Evolutionary conservation across 2,113 vertebrate species (phyloP), one percentile per base, ranked within the genome.

Genomic region (Neotoma lepida): DNA sequence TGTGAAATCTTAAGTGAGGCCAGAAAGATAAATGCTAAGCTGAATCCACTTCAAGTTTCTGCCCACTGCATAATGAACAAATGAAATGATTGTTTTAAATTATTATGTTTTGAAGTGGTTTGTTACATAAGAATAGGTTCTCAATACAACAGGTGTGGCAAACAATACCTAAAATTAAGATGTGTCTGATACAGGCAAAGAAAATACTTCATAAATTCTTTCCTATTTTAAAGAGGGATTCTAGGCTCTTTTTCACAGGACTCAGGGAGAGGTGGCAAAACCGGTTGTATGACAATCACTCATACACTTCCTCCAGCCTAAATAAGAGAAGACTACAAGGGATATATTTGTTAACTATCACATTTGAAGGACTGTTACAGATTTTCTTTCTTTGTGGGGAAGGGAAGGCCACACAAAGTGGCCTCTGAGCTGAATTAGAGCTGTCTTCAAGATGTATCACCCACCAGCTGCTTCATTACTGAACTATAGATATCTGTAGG

Each of bases 231-330:
- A 90, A 86, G 71, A 89, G 20, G 80, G 64, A 51, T 77, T 81
- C 64, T 39, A 80, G 49, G 44, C 76, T 44, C 26, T 90, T 93
- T 51, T 90, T 66, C 77, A 54, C 63, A 93, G 64, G 54, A 70
- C 41, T 93, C 63, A 89, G 12, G 41, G 88, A 90, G 63, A 94
- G 82, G 94, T 86, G 66, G 89, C 49, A 88, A 97, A 96, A 94
- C 95, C 26, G 13, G 96, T 92, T 97, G 54, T 93, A 54, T 73
- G 82, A 96, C 92, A 95, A 86, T 89, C 88, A 94, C n/a, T 61
- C 15, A 66, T 86, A 90, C 9, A 77, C 35, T 92, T 96, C 90
- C 89, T 94, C 8, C 49, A 89, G 78, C 89, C 73, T 81, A 93
- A 90, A 54, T 76, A 68, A 88, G 35, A 89, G 66, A 93, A 54